Conservation (phyloP, 2,113 vertebrate genomes). For the Eublepharis macularius region DNA sequence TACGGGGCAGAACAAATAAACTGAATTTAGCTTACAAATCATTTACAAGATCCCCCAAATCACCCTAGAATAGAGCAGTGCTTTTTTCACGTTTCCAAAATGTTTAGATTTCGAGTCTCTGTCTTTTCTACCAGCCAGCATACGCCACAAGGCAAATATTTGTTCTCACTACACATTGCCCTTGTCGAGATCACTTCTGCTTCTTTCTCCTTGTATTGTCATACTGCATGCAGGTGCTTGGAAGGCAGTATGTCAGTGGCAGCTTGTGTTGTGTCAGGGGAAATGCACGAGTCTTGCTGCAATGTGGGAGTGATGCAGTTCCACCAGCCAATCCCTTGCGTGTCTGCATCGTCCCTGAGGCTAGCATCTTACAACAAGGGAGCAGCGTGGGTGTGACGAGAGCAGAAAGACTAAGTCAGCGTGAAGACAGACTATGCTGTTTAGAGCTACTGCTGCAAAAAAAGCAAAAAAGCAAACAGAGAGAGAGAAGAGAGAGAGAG, state of each 20-base stretch:
- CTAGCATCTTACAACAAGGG: neutral
- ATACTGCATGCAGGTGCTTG: rapidly evolving
- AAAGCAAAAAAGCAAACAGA: neutral
- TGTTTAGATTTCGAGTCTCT: neutral
- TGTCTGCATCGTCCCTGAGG: neutral
- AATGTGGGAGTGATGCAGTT: neutral
- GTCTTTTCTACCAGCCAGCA: neutral
- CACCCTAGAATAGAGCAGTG: too few relatives aligned
- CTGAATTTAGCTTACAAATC: neutral
- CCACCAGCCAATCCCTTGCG: neutral
- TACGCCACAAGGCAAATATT: rapidly evolving
- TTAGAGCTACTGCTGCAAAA: neutral
- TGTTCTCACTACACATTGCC: neutral
- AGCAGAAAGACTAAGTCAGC: neutral
- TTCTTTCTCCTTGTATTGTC: neutral
- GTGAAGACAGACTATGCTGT: neutral
- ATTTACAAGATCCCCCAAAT: neutral
- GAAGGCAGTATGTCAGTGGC: rapidly evolving
- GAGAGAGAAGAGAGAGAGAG: neutral
- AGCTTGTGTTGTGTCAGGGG: neutral
- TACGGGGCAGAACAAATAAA: neutral
- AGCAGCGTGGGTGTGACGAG: rapidly evolving
- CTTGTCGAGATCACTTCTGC: neutral
- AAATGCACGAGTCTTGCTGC: neutral
- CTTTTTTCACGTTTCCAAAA: neutral